Evolutionary conservation across 2,888 invertebrate genomes (phyloP), one percentile per base, ranked within the genome.

Genomic region (Leuctra nigra): DNA sequence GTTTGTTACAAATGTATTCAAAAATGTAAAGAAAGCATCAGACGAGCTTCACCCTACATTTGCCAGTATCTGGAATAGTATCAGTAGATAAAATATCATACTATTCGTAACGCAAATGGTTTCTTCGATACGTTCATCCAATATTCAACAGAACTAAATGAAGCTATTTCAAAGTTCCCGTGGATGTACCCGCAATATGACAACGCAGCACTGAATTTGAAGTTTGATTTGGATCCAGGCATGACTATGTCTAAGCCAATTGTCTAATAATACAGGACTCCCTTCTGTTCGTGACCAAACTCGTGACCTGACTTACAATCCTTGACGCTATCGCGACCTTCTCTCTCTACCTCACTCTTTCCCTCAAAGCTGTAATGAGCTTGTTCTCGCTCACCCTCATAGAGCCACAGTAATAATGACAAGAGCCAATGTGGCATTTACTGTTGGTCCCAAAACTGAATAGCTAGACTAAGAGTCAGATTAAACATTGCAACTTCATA

Each of bases 181-280:
- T n/a, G n/a, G n/a, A n/a, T n/a, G n/a, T n/a, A n/a, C n/a, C n/a
- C n/a, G n/a, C n/a, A n/a, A n/a, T n/a, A n/a, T n/a, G n/a, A n/a
- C n/a, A n/a, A n/a, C n/a, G n/a, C n/a, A n/a, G n/a, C n/a, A n/a
- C n/a, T n/a, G 29, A 18, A 23, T 23, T 9, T 23, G 44, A 18
- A 33, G 20, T 50, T 50, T 50, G 50, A 50, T 50, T 50, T 50
- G 18, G 35, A 33, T 35, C 20, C 20, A 2, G 16, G 7, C 36
- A 20, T 44, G 44, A 44, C 50, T 18, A 50, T 20, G 50, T 50
- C 50, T 50, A 50, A 50, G 35, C 33, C 50, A 35, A 50, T 50
- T 50, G 50, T 50, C 50, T 50, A 50, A 50, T 50, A 50, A 50
- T 33, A 50, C 35, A 35, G 18, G 50, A n/a, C n/a, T 24, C 4